Evolutionary conservation across 2,113 vertebrate species (phyloP).

Genomic region (Crotalus tigris): DNA sequence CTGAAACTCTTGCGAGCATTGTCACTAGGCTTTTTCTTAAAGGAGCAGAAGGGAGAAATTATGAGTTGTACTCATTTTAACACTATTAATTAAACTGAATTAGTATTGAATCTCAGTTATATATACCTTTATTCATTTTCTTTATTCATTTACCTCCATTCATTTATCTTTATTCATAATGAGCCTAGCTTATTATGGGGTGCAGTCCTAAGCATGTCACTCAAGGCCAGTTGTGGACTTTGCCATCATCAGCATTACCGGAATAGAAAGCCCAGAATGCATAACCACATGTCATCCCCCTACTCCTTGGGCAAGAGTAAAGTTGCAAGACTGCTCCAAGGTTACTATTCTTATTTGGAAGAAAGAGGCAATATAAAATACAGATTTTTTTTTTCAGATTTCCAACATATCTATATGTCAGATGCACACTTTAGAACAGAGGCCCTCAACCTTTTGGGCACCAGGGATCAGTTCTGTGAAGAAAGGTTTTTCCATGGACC

Average conservation of each 20-base stretch:
- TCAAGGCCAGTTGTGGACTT: neutral
- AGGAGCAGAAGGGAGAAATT: neutral
- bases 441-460: too few relatives aligned
- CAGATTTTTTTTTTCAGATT: neutral
- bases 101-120: neutral
- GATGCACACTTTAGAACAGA: neutral
- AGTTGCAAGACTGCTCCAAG: neutral
- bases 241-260: neutral
- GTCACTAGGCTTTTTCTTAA: neutral
- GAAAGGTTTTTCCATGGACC: too few relatives aligned
- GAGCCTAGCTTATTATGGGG: neutral
- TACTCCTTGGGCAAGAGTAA: neutral
- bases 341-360: neutral
- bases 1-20: neutral
- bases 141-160: neutral
- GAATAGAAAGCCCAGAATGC: neutral
- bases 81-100: neutral
- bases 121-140: neutral
- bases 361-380: neutral
- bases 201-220: neutral
- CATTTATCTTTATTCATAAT: neutral
- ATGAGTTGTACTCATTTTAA: neutral
- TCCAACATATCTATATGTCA: neutral
- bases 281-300: neutral
- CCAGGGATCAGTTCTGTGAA: too few relatives aligned